phyloP scores from a whole-genome alignment of 2,113 vertebrate species.

The Archilochus colubris region DNA sequence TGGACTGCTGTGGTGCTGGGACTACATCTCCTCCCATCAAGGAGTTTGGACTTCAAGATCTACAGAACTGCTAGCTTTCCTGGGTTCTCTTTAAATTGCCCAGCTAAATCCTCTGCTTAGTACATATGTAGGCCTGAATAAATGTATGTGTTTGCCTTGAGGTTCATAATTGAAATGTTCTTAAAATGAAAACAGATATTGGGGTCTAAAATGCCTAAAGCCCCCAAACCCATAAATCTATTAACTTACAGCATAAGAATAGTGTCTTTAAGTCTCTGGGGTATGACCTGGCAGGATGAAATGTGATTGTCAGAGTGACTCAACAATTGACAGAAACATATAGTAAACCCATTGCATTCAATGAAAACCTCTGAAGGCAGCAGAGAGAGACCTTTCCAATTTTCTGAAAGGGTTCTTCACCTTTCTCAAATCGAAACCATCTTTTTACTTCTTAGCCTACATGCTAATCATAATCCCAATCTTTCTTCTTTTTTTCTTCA shows the following conservation, averaged over 20 bases:
- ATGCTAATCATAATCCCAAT: background rate
- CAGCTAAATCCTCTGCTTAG: background rate
- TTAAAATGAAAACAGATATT: background rate
- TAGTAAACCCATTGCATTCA: background rate
- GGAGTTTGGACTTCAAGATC: background rate
- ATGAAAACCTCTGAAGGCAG: background rate
- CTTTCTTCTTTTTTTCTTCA: background rate
- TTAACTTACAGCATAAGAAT: background rate
- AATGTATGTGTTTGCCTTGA: background rate
- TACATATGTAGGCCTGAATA: background rate
- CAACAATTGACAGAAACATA: background rate
- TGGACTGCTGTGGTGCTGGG: background rate
- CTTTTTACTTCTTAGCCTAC: background rate
- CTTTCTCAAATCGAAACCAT: background rate
- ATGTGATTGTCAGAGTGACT: background rate
- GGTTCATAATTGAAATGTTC: background rate
- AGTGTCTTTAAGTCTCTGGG: background rate
- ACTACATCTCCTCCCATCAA: background rate
- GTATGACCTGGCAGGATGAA: background rate
- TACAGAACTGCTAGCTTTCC: background rate
- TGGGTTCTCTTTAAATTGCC: background rate
- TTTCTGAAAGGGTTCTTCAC: background rate
- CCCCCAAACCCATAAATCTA: background rate
- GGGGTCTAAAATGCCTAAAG: background rate
- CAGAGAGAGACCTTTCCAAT: background rate